A percentile compares a stretch with the other conserved stretches of the same genome.
phyloP scores from a whole-genome alignment of 2,113 vertebrate species.

The Eptesicus fuscus region DNA sequence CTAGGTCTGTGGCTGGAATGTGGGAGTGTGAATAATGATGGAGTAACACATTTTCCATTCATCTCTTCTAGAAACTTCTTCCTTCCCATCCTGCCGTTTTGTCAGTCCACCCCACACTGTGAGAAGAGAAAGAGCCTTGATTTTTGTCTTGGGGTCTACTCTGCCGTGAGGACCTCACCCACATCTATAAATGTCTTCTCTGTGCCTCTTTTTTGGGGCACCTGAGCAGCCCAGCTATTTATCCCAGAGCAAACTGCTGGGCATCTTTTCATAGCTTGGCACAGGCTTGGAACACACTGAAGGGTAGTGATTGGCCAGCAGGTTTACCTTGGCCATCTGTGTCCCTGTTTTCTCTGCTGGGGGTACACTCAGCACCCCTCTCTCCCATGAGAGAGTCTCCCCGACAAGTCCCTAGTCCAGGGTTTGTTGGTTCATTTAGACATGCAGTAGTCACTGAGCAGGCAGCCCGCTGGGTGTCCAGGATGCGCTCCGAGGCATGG shows the following conservation, averaged over 20 bases:
- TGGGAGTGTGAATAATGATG: background rate
- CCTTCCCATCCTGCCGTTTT: background rate
- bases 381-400: background rate
- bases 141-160: background rate
- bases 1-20: background rate
- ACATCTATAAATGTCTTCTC: background rate
- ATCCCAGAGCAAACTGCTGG: background rate
- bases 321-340: background rate
- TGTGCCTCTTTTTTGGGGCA: accelerated
- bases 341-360: background rate
- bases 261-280: background rate
- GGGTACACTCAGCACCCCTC: background rate
- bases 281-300: background rate
- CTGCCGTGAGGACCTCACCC: background rate
- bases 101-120: background rate
- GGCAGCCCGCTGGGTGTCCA: background rate
- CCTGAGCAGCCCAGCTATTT: background rate
- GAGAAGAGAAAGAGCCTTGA: background rate
- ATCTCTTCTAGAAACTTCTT: background rate
- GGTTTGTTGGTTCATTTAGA: background rate
- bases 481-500: accelerated
- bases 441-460: accelerated
- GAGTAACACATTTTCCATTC: background rate
- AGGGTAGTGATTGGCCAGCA: background rate
- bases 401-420: background rate